Conservation (phyloP, 2,888 invertebrate genomes). For the Mimachlamys varia region DNA sequence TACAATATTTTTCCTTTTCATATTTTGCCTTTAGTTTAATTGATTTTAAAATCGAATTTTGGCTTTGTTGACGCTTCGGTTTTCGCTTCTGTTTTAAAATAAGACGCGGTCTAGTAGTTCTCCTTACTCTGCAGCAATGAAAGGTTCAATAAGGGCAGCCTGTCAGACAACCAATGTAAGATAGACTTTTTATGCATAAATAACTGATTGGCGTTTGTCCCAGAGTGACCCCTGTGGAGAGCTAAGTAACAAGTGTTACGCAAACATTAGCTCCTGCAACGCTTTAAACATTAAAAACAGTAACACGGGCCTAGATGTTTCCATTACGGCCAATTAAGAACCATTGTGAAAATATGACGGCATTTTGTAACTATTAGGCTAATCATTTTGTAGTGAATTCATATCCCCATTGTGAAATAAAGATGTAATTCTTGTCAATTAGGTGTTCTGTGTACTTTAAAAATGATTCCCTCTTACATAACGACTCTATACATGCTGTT, state of each 20-base stretch:
- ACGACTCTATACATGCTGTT: too few species aligned
- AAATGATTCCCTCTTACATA: too few species aligned
- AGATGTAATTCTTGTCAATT: too few species aligned
- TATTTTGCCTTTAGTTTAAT: too few species aligned
- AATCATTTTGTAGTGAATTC: background rate
- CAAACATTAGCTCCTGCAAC: background rate
- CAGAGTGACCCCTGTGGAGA: background rate
- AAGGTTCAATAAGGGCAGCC: background rate
- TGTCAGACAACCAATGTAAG: background rate
- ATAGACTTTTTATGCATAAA: too few species aligned
- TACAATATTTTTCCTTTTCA: too few species aligned
- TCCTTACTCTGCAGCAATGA: background rate
- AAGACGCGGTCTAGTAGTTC: too few species aligned
- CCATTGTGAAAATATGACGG: background rate
- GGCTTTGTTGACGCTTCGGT: too few species aligned
- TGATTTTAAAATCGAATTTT: too few species aligned
- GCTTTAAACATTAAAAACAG: background rate
- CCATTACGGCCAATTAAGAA: background rate
- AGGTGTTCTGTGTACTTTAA: too few species aligned
- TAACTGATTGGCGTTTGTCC: background rate
- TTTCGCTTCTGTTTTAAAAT: too few species aligned
- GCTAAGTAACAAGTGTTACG: background rate
- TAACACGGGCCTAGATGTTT: background rate
- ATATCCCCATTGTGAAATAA: background rate
- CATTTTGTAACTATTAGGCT: background rate